Evolutionary conservation across 2,888 invertebrate genomes (phyloP), one percentile per base, ranked within the genome.

Genomic region (Amphimallon solstitiale): DNA sequence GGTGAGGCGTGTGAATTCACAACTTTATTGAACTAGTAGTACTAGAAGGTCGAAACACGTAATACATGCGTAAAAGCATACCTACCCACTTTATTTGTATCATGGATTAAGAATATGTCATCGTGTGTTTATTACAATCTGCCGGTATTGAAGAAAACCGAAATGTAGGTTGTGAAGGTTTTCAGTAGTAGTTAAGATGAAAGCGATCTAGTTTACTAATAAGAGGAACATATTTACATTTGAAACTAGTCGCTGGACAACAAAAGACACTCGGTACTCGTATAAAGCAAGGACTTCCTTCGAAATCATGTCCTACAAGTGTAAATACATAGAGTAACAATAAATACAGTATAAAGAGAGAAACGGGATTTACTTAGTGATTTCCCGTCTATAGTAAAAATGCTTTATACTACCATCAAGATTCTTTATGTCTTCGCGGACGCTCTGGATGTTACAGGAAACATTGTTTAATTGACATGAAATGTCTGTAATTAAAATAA

Each of bases 381-480:
- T 56, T 56, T 56, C 37, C 56, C 46, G 45, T 34, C 12, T 9
- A 4, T 46, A 21, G 15, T 10, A 45, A 34, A 46, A 64, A 56
- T 17, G 21, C 38, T 15, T 19, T 40, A 19, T 34, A 56, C n/a
- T n/a, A n/a, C 21, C 45, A 63, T 54, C 14, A 12, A 48, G 34
- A 17, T 45, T 37, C 19, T 56, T 56, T 46, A 64, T 10, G 46
- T 46, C 56, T 14, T 19, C 37, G 15, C 38, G 56, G 46, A 54
- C 38, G 46, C 19, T 64, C 56, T 34, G 29, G 37, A 56, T 46
- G 56, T 64, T 56, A 49, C 56, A 64, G 56, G 64, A 64, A 64
- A 56, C 48, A 64, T 54, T 64, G 46, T 64, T 61, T 64, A 64
- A 64, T 64, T 56, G 64, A 64, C 64, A 56, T 56, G 56, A 64